These are phyloP conservation scores for Schrankia costaestrigalis DNA, from an alignment of 2,888 invertebrate genomes.

Conservation along the genomic window DNA sequence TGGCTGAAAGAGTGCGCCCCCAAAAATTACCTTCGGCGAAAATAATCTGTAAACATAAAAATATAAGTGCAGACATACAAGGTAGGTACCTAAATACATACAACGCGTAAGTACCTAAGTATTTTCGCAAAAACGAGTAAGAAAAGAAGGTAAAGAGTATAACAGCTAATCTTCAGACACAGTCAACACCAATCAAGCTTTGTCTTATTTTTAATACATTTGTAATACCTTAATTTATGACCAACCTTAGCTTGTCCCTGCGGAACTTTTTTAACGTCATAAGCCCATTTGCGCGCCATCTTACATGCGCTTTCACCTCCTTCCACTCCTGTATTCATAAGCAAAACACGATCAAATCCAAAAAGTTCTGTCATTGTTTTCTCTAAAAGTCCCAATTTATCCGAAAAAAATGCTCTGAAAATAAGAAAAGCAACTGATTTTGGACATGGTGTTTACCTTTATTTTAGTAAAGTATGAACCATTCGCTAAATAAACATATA, in stretches of 20 bases:
- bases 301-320: constrained; percentile 97
- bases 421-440: constrained; percentile 3
- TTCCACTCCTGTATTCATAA: constrained; percentile 98
- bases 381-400: constrained; percentile 92
- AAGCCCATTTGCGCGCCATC: constrained; percentile 96
- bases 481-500: too few species aligned
- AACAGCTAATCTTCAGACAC: too few species aligned
- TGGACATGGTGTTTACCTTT: too few species aligned
- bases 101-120: not conserved
- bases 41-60: constrained; percentile 78
- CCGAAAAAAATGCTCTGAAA: constrained; percentile 92
- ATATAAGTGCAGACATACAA: not conserved
- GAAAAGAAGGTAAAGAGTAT: not conserved
- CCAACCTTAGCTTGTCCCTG: constrained; percentile 87
- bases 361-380: constrained; percentile 92
- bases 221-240: constrained; percentile 16
- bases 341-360: constrained; percentile 93
- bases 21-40: constrained; percentile 97
- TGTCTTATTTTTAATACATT: not conserved
- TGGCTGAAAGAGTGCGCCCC: constrained; percentile 95
- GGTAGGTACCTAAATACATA: too few species aligned
- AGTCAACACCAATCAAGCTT: not conserved
- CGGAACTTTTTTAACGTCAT: constrained; percentile 91
- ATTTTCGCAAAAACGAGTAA: too few species aligned
- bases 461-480: too few species aligned